Evolutionary conservation across 2,797 vertebrate species (phyloP), one percentile per base, ranked within the genome.

Genomic region (Podargus strigoides): DNA sequence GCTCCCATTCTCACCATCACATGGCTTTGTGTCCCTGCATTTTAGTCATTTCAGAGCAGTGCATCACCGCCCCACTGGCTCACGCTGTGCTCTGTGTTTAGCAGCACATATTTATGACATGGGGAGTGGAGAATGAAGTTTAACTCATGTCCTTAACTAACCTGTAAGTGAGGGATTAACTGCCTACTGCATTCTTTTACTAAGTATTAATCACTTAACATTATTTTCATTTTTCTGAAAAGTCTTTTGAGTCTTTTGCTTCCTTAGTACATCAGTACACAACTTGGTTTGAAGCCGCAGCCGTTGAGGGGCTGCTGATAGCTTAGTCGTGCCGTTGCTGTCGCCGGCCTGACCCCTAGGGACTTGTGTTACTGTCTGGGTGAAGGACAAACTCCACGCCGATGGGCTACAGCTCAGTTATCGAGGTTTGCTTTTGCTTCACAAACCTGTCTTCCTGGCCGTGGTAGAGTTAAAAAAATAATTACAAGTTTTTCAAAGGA

Each of bases 401-500:
- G 32, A 70, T 69, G 89, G 55, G 56, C 64, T 60, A 20, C 68
- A 73, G 73, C 50, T 83, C 63, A 27, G 41, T 84, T 91, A 87
- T 77, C 73, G 28, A 69, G 68, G 69, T 85, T 92, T 5, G 14
- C 72, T 92, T 62, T 87, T 24, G 76, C 52, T 79, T 83, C 95
- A 41, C 70, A 89, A 90, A 97, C 90, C 83, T 83, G 94, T 93
- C 83, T 91, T 93, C 87, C 90, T 79, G 90, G 93, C 92, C 94
- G 82, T 66, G 89, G 85, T 41, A 89, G 94, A 95, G 93, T 95
- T 97, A 96, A 95, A 96, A 92, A 96, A 95, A 95, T 91, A 95
- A 95, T 93, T 92, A 93, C 79, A 89, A 94, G 89, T 94, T 96
- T 96, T 96, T 97, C 92, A 96, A 96, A 96, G 90, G 94, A 95